Evolutionary conservation across 2,888 invertebrate genomes (phyloP), one percentile per base, ranked within the genome.

Genomic region (Conops quadrifasciatus): DNA sequence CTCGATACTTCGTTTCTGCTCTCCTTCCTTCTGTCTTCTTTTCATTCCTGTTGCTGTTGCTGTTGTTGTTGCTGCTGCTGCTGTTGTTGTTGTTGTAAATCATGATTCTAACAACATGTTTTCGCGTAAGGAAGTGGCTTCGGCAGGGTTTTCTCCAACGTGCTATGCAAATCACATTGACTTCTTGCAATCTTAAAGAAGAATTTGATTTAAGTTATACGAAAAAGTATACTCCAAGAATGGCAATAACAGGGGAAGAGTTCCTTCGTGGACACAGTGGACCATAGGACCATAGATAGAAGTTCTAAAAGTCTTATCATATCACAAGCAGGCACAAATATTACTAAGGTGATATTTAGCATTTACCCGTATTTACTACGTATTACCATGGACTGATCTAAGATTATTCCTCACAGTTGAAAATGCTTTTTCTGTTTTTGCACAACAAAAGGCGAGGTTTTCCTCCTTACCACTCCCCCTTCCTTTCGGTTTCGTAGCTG

Each of bases 101-200:
- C 28, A 28, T 26, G 30, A 47, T 28, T 59, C 49, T 43, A 45
- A 67, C 49, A 30, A 59, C 49, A 36, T 36, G 51, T 36, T 66
- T 62, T 62, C 68, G 36, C 36, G 49, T 62, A 68, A 62, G 67
- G 67, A 49, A 68, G 36, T 24, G 62, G 21, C 58, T 7, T 58
- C 28, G 24, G 58, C 60, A 60, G 24, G 7, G 19, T 66, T 30
- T 68, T 49, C 51, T 24, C 36, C 26, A 51, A 36, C 36, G 62
- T 53, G 62, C 26, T 68, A 68, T 60, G 68, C 68, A 68, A 68
- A 68, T 68, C 68, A 19, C 49, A 36, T 62, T 68, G 68, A 68
- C 58, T 67, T 66, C 56, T 49, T 56, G 56, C 59, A 58, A 67
- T 62, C 68, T 68, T 68, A 51, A 62, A 68, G 51, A 43, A 30